Evolutionary conservation across 2,113 vertebrate genomes (phyloP), one percentile per base, ranked within the genome.

Genomic region (Peromyscus leucopus): DNA sequence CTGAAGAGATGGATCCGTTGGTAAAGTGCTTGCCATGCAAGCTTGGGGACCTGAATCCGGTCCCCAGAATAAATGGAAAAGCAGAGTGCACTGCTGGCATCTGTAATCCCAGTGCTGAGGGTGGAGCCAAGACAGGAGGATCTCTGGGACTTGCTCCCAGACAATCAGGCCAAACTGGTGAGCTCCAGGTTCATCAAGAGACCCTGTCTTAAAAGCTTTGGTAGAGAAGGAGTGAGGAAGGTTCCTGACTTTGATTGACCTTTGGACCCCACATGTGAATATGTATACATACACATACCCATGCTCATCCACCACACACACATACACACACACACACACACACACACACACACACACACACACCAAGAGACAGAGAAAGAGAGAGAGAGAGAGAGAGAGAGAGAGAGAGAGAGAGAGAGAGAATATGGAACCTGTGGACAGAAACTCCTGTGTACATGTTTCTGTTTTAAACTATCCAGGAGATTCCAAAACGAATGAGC

Each of bases 401-500:
- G 51, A 51, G 51, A 51, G 51, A 51, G 51, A 51, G 51, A 51
- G 51, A 55, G 51, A 12, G 51, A 55, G 51, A 55, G 51, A 55
- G 55, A 15, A 10, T 4, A n/a, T 46, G 39, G 61, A 39, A 39
- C 36, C 93, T 97, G 96, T 97, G 96, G 94, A 96, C 2, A 17
- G 96, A 51, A 98, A 97, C 83, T 97, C 65, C 65, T 95, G 87
- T 84, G 97, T 78, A 95, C 93, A 96, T 96, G 90, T 98, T 98
- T 98, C 97, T 98, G 96, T 96, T 98, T 98, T 97, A 96, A 97
- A 78, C 94, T 98, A 96, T 98, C 86, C 86, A 94, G 61, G 76
- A 33, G 61, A 11, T 33, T 86, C 42, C 96, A 98, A 97, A 97
- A 90, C 97, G 93, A 94, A 61, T 96, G 96, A 98, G 96, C 96